phyloP scores from a whole-genome alignment of 2,888 invertebrate species.

The Arrhopalites spinosus region DNA sequence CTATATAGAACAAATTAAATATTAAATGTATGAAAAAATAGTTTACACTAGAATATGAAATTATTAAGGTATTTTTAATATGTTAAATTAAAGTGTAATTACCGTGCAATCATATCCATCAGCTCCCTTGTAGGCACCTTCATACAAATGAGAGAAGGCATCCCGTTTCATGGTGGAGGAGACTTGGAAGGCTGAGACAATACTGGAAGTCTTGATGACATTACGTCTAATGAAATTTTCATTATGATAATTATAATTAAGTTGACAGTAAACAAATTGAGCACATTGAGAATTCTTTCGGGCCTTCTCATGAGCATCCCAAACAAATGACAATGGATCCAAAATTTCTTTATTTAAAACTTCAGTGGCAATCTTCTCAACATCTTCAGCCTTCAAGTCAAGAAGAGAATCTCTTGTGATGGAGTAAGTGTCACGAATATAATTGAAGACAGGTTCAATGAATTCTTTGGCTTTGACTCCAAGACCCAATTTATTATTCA shows the following conservation, averaged over 20 bases:
- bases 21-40: no score
- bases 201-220: constrained; percentile 52
- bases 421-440: constrained; percentile 52
- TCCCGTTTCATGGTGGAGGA: constrained; percentile 50
- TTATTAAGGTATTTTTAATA: neutral
- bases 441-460: constrained; percentile 48
- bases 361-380: constrained; percentile 53
- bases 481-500: constrained; percentile 52
- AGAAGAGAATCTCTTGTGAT: constrained; percentile 51
- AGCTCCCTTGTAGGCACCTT: constrained; percentile 49
- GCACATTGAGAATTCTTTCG: constrained; percentile 49
- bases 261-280: constrained; percentile 52
- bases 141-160: constrained; percentile 51
- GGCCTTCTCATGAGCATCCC: constrained; percentile 49
- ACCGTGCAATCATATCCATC: constrained; percentile 54
- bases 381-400: constrained; percentile 50
- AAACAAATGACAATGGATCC: constrained; percentile 46
- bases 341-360: constrained; percentile 53
- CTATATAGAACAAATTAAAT: no score
- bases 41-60: no score
- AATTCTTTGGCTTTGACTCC: constrained; percentile 49
- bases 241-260: constrained; percentile 52
- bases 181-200: constrained; percentile 54
- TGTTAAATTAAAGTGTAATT: constrained; percentile 16
- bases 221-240: constrained; percentile 53